Conservation (phyloP, 2,113 vertebrate species). For the Gavialis gangeticus region DNA sequence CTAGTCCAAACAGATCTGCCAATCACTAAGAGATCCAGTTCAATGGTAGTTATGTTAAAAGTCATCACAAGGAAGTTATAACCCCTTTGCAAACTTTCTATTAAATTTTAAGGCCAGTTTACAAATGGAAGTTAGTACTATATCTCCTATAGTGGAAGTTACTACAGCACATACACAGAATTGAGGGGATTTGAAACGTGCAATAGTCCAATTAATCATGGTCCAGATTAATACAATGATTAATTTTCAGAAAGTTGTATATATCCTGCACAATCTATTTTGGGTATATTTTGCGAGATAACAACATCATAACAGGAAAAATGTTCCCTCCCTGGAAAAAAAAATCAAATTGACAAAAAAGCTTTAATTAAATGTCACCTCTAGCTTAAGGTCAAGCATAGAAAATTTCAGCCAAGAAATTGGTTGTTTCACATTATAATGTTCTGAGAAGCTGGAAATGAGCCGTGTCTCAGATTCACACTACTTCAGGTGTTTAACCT, state of each 20-base stretch:
- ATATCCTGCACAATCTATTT: not conserved
- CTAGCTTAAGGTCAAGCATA: not conserved
- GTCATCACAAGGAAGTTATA: too few relatives aligned
- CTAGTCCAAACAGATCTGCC: not conserved
- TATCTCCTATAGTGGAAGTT: not conserved
- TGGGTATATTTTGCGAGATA: not conserved
- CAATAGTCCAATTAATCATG: not conserved
- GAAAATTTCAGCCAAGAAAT: not conserved
- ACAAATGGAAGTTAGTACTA: conserved; percentile 1
- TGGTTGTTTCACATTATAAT: not conserved
- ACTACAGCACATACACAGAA: not conserved
- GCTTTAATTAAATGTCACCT: not conserved
- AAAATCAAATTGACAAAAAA: too few relatives aligned
- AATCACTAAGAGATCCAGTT: not conserved
- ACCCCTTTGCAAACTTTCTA: not conserved
- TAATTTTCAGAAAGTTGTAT: not conserved
- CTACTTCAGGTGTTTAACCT: not conserved
- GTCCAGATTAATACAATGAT: not conserved
- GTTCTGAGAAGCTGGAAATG: not conserved
- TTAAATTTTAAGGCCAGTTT: not conserved
- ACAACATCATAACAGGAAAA: not conserved
- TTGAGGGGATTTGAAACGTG: not conserved
- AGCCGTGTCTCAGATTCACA: not conserved
- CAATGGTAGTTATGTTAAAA: not conserved
- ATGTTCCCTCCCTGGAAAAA: not conserved